These are phyloP conservation scores for Coelopa pilipes DNA, from an alignment of 2,888 invertebrate species.

Conservation along the genomic window DNA sequence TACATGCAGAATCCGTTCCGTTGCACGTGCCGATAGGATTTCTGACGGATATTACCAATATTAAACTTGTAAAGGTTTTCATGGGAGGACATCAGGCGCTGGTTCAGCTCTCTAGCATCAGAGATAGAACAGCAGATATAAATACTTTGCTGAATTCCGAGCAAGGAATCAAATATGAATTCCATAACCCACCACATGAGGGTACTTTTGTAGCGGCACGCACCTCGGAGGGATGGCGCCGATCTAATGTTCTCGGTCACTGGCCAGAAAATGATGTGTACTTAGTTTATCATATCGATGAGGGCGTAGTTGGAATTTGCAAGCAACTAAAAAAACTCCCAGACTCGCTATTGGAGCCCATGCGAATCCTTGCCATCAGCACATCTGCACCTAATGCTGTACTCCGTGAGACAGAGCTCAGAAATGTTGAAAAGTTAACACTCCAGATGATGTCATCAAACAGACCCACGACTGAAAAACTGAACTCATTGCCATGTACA, in stretches of 20 bases:
- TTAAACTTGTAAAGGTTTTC: conserved; percentile 44
- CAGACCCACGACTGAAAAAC: conserved; percentile 17
- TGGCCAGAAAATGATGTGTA: conserved; percentile 41
- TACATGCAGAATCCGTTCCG: conserved; percentile 42
- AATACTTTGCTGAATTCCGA: conserved; percentile 41
- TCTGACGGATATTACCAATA: conserved; percentile 35
- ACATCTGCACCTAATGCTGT: conserved; percentile 36
- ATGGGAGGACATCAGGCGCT: conserved; percentile 44
- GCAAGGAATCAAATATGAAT: conserved; percentile 29
- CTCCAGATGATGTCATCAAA: conserved; percentile 35
- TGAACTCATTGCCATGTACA: conserved; percentile 35
- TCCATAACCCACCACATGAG: conserved; percentile 38
- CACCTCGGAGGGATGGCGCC: conserved; percentile 46
- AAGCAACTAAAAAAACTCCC: conserved; percentile 46
- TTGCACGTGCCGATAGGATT: conserved; percentile 40
- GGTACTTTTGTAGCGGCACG: conserved; percentile 48
- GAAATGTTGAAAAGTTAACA: conserved; percentile 34
- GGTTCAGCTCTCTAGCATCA: conserved; percentile 30
- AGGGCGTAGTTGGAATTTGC: conserved; percentile 46
- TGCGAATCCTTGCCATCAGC: conserved; percentile 45
- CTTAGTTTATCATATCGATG: conserved; percentile 49
- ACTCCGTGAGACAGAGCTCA: conserved; percentile 40
- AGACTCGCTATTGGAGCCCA: conserved; percentile 41
- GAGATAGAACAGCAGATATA: conserved; percentile 26
- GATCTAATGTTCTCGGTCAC: conserved; percentile 45